Conservation (phyloP, 2,113 vertebrate genomes). For the Ploceus nigricollis region DNA sequence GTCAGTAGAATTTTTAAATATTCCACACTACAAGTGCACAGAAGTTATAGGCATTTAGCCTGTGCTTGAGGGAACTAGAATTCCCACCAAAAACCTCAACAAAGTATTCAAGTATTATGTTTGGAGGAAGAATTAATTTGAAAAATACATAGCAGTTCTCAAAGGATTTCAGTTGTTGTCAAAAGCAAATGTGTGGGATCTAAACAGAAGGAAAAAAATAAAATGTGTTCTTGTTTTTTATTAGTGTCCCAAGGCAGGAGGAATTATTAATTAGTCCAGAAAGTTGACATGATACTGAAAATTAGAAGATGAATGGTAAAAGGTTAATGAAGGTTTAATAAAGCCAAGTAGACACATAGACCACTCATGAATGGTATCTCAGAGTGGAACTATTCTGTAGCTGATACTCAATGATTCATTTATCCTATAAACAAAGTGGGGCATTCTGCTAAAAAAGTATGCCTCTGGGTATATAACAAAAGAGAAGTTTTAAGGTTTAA, state of each 20-base stretch:
- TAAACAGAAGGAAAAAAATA: not conserved
- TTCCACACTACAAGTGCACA: not conserved
- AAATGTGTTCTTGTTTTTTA: not conserved
- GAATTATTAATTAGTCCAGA: not conserved
- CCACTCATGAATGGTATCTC: not conserved
- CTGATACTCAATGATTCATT: not conserved
- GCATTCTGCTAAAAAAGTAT: not conserved
- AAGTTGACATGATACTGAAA: not conserved
- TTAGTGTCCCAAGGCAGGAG: not conserved
- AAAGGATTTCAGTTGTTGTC: not conserved
- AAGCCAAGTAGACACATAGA: not conserved
- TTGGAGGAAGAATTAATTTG: not conserved
- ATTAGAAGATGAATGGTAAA: not conserved
- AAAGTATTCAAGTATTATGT: not conserved
- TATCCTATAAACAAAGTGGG: not conserved
- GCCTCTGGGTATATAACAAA: not conserved
- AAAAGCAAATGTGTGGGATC: not conserved
- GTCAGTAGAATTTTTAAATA: not conserved
- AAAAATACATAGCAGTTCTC: not conserved
- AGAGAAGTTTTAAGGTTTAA: not conserved
- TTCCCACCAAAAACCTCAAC: not conserved
- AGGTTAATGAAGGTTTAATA: conserved; percentile 24
- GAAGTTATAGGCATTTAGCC: not conserved
- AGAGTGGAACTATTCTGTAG: not conserved
- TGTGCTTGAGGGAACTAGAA: not conserved